These are phyloP conservation scores for Plusia festucae DNA, from an alignment of 2,888 invertebrate species.

Conservation along the genomic window DNA sequence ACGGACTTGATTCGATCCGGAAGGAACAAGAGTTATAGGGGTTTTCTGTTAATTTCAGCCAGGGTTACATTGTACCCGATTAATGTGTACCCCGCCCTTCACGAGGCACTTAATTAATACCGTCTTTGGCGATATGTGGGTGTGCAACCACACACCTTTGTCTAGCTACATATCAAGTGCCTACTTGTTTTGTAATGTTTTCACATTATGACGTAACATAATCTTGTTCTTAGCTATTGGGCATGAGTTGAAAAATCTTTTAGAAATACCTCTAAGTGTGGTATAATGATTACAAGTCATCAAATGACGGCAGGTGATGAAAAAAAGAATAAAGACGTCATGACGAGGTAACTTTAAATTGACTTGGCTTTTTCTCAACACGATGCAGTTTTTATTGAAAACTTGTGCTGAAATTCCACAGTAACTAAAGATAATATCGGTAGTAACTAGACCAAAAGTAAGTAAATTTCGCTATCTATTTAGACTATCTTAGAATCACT, in stretches of 20 bases:
- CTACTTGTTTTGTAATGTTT: not conserved
- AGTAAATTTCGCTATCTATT: constrained; percentile 35
- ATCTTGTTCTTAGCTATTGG: not conserved
- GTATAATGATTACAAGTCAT: constrained; percentile 4
- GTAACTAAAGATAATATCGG: not conserved
- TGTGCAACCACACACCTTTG: constrained; percentile 2
- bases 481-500: constrained; percentile 48
- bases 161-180: constrained; percentile 2
- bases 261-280: not conserved
- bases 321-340: not conserved
- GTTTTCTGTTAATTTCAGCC: not conserved
- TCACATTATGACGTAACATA: constrained; percentile 1
- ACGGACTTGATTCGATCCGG: not conserved
- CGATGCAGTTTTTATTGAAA: not conserved
- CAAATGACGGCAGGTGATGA: not conserved
- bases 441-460: constrained; percentile 31
- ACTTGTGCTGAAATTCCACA: not conserved
- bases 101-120: not conserved
- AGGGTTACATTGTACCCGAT: not conserved
- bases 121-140: constrained; percentile 4
- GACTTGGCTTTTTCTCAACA: not conserved
- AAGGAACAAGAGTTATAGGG: not conserved
- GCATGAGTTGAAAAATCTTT: not conserved
- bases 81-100: constrained; percentile 4
- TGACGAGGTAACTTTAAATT: not conserved